These are phyloP conservation scores for Drosophila emarginata DNA, from an alignment of 2,888 invertebrate species.

Conservation along the genomic window DNA sequence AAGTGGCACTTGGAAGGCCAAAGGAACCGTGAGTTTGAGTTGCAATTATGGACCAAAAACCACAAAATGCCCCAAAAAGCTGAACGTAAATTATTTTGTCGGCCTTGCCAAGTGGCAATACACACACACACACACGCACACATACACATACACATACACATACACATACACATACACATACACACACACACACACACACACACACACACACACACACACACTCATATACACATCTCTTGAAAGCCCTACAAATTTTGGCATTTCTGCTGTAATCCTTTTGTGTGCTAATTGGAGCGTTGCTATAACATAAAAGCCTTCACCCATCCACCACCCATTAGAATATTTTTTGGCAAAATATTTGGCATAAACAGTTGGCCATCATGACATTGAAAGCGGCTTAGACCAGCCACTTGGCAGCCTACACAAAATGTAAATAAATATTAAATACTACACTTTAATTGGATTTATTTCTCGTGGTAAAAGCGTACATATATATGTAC, in stretches of 20 bases:
- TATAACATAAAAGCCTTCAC: slow-evolving; percentile 51
- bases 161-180: slow-evolving; percentile 9
- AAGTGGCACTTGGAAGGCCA: slow-evolving; percentile 32
- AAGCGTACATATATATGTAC: background rate
- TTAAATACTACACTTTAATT: slow-evolving; percentile 39
- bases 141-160: background rate
- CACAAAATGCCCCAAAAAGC: slow-evolving; percentile 37
- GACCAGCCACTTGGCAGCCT: slow-evolving; percentile 49
- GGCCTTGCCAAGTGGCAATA: slow-evolving; percentile 37
- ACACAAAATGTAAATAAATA: slow-evolving; percentile 55
- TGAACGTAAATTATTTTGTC: slow-evolving; percentile 10
- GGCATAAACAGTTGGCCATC: slow-evolving; percentile 54
- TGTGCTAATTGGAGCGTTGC: slow-evolving; percentile 73
- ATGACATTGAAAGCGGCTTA: slow-evolving; percentile 59
- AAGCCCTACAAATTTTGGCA: slow-evolving; percentile 50
- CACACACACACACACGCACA: slow-evolving; percentile 1
- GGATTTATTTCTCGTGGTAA: slow-evolving; percentile 28
- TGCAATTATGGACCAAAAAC: slow-evolving; percentile 57
- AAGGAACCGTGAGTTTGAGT: slow-evolving; percentile 23
- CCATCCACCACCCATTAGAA: slow-evolving; percentile 13
- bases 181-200: slow-evolving; percentile 16
- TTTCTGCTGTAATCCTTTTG: slow-evolving; percentile 67
- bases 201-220: slow-evolving; percentile 7
- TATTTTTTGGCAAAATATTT: slow-evolving; percentile 51
- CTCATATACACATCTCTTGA: slow-evolving; percentile 17